Percentiles rank a stretch among this genome's conserved stretches.
Conservation (phyloP, 2,113 vertebrate genomes). For the Prunella fulvescens region DNA sequence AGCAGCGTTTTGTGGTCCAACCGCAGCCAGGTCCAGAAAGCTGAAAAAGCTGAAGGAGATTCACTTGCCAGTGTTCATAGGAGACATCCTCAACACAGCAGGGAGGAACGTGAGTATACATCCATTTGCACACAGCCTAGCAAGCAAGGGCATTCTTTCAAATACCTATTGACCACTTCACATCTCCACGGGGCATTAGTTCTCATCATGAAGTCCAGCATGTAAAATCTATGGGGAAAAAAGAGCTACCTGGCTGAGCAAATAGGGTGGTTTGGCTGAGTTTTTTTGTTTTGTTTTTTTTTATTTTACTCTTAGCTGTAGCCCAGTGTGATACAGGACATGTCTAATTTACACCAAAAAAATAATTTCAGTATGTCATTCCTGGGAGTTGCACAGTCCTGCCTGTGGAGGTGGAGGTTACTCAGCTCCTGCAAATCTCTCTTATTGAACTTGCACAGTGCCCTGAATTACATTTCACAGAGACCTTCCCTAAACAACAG, state of each 20-base stretch:
- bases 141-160: not conserved
- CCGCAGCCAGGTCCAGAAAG: conserved; percentile 56
- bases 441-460: not conserved
- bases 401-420: not conserved
- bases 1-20: conserved; percentile 72
- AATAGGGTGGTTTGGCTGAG: not conserved
- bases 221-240: not conserved
- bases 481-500: not conserved
- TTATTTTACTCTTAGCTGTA: not conserved
- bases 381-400: not conserved
- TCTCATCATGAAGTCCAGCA: not conserved
- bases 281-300: not conserved
- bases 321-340: fast-evolving
- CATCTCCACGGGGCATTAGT: not conserved
- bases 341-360: not conserved
- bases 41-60: conserved; percentile 59
- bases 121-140: not conserved
- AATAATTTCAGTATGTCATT: not conserved
- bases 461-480: not conserved
- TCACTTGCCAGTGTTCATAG: not conserved
- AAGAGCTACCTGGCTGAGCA: not conserved
- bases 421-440: not conserved
- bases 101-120: conserved; percentile 85
- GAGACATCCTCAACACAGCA: conserved; percentile 70
- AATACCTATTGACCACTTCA: not conserved